Percentiles rank a stretch among this genome's conserved stretches.
phyloP scores from a whole-genome alignment of 1,140 invertebrate species.

The Ceratina calcarata region DNA sequence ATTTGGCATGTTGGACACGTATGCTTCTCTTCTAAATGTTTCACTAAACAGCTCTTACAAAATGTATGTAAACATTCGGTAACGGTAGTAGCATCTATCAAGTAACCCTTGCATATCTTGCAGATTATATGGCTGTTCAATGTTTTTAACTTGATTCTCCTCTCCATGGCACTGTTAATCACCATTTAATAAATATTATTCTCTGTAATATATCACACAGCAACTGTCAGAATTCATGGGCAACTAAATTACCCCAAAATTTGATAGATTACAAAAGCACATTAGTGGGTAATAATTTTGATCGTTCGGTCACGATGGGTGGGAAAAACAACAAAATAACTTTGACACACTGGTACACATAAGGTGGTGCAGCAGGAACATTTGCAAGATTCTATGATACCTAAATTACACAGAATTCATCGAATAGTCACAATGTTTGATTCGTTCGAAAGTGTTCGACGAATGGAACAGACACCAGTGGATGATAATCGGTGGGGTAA shows the following conservation, averaged over 20 bases:
- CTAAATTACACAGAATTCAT: neutral
- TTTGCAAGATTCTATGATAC: neutral
- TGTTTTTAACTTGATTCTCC: conserved; percentile 93
- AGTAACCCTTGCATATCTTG: conserved; percentile 97
- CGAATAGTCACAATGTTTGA: neutral
- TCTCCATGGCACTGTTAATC: conserved; percentile 86
- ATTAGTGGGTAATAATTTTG: no score
- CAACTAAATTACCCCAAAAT: neutral
- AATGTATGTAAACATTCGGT: conserved; percentile 99
- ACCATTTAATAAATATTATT: conserved; percentile 72
- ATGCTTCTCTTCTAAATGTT: conserved; percentile 98
- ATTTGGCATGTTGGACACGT: conserved; percentile 98
- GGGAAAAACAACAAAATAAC: neutral
- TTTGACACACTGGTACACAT: neutral
- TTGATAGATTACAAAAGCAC: no score
- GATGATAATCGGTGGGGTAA: neutral
- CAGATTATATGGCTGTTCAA: conserved; percentile 96
- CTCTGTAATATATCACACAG: conserved; percentile 42
- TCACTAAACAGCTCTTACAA: conserved; percentile 98
- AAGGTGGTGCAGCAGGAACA: neutral
- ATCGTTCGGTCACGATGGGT: no score
- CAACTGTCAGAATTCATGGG: neutral
- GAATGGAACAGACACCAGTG: neutral
- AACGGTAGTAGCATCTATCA: conserved; percentile 98
- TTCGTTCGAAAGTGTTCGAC: no score